Evolutionary conservation across 2,888 invertebrate species (phyloP).

Genomic region (Drosophila neotestacea): DNA sequence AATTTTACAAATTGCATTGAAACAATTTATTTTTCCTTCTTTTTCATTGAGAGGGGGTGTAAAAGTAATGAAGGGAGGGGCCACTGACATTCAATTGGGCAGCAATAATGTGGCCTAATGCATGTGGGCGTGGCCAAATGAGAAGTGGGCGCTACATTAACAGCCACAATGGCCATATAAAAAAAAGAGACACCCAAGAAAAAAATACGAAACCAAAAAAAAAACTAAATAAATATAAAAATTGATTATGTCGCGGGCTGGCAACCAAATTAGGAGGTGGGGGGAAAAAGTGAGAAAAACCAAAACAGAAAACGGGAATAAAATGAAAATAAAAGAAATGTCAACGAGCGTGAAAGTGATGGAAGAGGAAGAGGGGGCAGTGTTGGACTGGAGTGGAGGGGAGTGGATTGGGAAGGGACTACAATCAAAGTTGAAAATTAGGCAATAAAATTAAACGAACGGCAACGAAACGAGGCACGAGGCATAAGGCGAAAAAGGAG

Average conservation of each 20-base stretch:
- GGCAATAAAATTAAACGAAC: slow-evolving; percentile 81
- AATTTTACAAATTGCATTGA: slow-evolving; percentile 41
- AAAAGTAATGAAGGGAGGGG: not conserved
- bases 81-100: slow-evolving; percentile 38
- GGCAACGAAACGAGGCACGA: slow-evolving; percentile 61
- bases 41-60: not conserved
- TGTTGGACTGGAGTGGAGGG: not conserved
- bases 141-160: slow-evolving; percentile 53
- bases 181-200: slow-evolving; percentile 8
- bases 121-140: slow-evolving; percentile 48
- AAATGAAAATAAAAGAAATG: slow-evolving; percentile 59
- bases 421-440: slow-evolving; percentile 80
- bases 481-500: slow-evolving; percentile 15
- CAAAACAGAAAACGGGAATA: slow-evolving; percentile 23
- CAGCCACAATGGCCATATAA: slow-evolving; percentile 41
- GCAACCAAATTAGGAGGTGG: slow-evolving; percentile 45
- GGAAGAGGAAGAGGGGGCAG: not conserved
- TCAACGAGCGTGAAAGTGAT: slow-evolving; percentile 75
- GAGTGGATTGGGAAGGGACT: slow-evolving; percentile 20
- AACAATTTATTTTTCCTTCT: slow-evolving; percentile 1
- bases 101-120: slow-evolving; percentile 38
- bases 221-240: slow-evolving; percentile 75
- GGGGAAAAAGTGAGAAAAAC: slow-evolving; percentile 16
- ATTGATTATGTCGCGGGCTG: slow-evolving; percentile 67
- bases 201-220: slow-evolving; percentile 20